Conservation (phyloP, 2,888 invertebrate genomes). For the Napeogenes inachia region DNA sequence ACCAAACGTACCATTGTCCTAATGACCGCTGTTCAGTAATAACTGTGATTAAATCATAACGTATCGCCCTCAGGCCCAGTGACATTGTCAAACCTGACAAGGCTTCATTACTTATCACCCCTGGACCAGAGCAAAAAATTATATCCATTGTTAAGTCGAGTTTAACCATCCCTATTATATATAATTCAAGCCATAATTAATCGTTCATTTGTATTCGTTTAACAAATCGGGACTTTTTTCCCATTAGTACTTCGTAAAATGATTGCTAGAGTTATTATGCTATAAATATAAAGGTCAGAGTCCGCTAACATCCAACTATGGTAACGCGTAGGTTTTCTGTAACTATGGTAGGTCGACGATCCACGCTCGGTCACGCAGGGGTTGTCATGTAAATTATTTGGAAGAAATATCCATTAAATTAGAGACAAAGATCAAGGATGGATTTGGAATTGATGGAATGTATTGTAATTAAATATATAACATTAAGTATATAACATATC, state of each 20-base stretch:
- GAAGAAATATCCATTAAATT: not conserved
- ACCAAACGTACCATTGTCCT: slow-evolving; percentile 28
- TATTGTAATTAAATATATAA: too few species aligned
- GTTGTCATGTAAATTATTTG: slow-evolving; percentile 48
- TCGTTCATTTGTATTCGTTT: slow-evolving; percentile 14
- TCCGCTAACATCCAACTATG: slow-evolving; percentile 30
- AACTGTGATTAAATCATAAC: slow-evolving; percentile 57
- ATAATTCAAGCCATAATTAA: slow-evolving; percentile 12
- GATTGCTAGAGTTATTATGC: slow-evolving; percentile 21
- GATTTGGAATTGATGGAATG: too few species aligned
- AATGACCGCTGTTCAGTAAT: slow-evolving; percentile 52
- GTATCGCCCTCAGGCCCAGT: slow-evolving; percentile 24
- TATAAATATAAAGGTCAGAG: slow-evolving; percentile 39
- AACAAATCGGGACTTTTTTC: slow-evolving; percentile 7
- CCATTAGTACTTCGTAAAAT: not conserved
- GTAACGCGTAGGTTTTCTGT: slow-evolving; percentile 34
- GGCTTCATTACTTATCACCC: slow-evolving; percentile 39
- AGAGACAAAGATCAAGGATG: too few species aligned
- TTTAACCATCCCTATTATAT: slow-evolving; percentile 17
- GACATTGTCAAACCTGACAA: slow-evolving; percentile 28
- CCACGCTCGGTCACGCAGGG: slow-evolving; percentile 53
- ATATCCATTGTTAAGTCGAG: slow-evolving; percentile 17
- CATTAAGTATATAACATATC: too few species aligned
- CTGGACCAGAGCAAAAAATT: slow-evolving; percentile 29
- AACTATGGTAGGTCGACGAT: slow-evolving; percentile 45